Evolutionary conservation across 1,140 invertebrate genomes (phyloP).

Genomic region (Samia ricini): DNA sequence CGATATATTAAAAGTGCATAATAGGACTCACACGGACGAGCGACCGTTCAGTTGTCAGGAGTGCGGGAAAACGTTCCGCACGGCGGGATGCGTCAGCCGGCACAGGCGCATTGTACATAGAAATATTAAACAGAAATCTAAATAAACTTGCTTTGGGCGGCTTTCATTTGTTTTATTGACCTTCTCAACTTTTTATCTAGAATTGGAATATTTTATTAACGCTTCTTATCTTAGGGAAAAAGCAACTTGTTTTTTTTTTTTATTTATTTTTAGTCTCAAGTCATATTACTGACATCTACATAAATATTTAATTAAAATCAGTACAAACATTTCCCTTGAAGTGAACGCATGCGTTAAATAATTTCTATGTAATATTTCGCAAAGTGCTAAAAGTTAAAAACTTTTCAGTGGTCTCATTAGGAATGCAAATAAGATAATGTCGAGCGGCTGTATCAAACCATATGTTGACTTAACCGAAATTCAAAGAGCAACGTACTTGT

Average conservation of each 20-base stretch:
- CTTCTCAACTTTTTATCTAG: not conserved
- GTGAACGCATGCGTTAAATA: not conserved
- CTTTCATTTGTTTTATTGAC: slow-evolving; percentile 35
- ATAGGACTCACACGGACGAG: slow-evolving; percentile 85
- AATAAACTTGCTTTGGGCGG: slow-evolving; percentile 32
- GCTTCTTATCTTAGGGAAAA: not conserved
- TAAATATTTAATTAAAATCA: not conserved
- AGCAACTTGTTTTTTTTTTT: not conserved
- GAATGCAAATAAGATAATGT: slow-evolving; percentile 26
- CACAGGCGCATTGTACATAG: slow-evolving; percentile 68
- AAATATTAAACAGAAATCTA: slow-evolving; percentile 31
- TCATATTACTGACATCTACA: not conserved
- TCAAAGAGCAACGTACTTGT: slow-evolving; percentile 52
- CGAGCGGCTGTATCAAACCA: slow-evolving; percentile 23
- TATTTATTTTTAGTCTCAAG: too few relatives aligned
- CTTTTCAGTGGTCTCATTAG: slow-evolving; percentile 11
- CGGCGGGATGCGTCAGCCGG: slow-evolving; percentile 68
- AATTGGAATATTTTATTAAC: not conserved
- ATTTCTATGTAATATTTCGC: not conserved
- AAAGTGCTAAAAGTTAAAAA: not conserved
- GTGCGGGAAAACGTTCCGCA: slow-evolving; percentile 76
- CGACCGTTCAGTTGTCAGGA: slow-evolving; percentile 80
- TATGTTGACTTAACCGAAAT: slow-evolving; percentile 64
- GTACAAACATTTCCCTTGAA: not conserved
- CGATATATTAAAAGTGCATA: slow-evolving; percentile 83